Percentiles rank a stretch among this genome's conserved stretches.
Conservation (phyloP, 2,797 vertebrate genomes). For the Crypturellus tataupa region DNA sequence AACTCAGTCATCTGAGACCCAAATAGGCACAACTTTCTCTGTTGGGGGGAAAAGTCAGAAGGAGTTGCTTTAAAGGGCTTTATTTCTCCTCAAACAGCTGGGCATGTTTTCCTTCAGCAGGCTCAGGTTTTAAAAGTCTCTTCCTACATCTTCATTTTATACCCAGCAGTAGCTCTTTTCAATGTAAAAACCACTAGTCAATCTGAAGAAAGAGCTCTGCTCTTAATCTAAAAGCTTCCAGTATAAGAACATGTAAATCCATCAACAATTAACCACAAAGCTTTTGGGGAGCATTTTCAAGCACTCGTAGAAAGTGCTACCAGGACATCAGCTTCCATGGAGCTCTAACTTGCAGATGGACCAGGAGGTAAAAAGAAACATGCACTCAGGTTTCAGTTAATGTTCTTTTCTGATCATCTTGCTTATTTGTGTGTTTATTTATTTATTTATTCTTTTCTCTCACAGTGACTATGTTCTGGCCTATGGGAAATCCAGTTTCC, state of each 20-base stretch:
- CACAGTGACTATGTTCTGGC: background rate
- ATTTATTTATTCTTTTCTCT: background rate
- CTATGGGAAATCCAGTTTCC: background rate
- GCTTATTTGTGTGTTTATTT: too few species aligned
- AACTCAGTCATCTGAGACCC: background rate
- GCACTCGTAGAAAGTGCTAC: background rate
- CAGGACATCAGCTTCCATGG: background rate
- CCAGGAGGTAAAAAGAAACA: background rate
- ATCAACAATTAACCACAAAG: background rate
- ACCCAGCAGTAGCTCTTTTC: background rate
- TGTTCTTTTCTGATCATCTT: background rate
- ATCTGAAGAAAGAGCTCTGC: background rate
- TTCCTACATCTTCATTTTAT: background rate
- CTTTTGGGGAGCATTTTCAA: background rate
- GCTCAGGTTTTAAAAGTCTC: background rate
- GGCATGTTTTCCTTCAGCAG: background rate
- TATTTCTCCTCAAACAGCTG: slow-evolving; percentile 33
- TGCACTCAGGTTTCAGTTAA: background rate
- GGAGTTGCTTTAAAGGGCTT: background rate
- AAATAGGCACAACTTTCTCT: background rate
- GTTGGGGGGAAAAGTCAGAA: background rate
- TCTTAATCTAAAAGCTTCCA: background rate
- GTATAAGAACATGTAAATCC: background rate
- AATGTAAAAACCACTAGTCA: background rate
- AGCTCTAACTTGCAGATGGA: background rate